Evolutionary conservation across 2,888 invertebrate species (phyloP).

Genomic region (Aleiodes testaceus): DNA sequence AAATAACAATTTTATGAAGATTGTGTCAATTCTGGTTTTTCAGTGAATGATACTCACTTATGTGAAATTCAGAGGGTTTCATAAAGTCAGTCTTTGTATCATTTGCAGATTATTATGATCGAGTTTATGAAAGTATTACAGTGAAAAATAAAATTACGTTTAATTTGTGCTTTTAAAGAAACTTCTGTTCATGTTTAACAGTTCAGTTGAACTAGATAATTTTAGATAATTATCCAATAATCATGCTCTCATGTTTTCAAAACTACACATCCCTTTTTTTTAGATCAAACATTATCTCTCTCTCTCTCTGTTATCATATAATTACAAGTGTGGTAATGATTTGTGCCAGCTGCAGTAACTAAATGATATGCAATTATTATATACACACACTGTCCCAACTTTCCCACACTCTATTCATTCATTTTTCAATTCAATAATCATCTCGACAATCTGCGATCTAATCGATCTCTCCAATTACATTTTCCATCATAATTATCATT

Average conservation of each 20-base stretch:
- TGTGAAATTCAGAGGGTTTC: neutral
- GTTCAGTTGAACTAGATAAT: too few relatives aligned
- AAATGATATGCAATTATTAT: conserved; percentile 35
- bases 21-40: neutral
- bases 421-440: conserved; percentile 17
- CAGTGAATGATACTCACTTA: conserved; percentile 8
- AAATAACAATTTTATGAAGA: neutral
- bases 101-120: too few relatives aligned
- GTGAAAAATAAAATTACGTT: too few relatives aligned
- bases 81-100: too few relatives aligned
- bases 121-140: too few relatives aligned
- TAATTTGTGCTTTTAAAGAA: too few relatives aligned
- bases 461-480: conserved; percentile 6
- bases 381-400: neutral
- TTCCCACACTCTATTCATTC: conserved; percentile 24
- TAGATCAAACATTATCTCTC: conserved; percentile 6
- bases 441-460: conserved; percentile 18
- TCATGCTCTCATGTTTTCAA: neutral
- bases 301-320: neutral
- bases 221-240: too few relatives aligned
- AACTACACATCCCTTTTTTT: conserved; percentile 1
- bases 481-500: conserved; percentile 24
- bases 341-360: conserved; percentile 25
- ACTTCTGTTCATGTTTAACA: too few relatives aligned
- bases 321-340: conserved; percentile 26